Evolutionary conservation across 2,113 vertebrate species (phyloP).

Genomic region (Acrocephalus kingi): DNA sequence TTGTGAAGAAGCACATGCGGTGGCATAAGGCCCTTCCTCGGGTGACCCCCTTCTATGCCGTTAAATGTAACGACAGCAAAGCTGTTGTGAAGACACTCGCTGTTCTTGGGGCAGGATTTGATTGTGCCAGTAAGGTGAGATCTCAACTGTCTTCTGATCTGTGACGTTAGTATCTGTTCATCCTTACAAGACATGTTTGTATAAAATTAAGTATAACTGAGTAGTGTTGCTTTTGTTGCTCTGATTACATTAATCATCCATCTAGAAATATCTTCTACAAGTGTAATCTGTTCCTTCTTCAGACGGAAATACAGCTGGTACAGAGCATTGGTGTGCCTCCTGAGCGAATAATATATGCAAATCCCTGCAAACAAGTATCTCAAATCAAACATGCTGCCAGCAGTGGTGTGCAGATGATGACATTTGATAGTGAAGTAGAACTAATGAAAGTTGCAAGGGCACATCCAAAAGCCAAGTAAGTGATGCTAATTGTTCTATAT

Average conservation of each 20-base stretch:
- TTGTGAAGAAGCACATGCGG: conserved; percentile 91
- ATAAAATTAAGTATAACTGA: not conserved
- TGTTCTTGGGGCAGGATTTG: conserved; percentile 90
- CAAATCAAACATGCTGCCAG: conserved; percentile 96
- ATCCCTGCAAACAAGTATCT: conserved; percentile 97
- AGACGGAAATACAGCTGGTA: conserved; percentile 94
- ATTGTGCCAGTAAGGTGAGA: conserved; percentile 96
- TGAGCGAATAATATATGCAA: conserved; percentile 94
- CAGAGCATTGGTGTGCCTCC: conserved; percentile 91
- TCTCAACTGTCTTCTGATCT: not conserved
- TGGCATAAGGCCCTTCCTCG: conserved; percentile 90
- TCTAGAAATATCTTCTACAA: not conserved
- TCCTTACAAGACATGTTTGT: not conserved
- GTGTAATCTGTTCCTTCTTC: not conserved
- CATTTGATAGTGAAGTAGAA: conserved; percentile 97
- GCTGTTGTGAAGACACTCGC: conserved; percentile 88
- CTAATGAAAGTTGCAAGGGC: conserved; percentile 93
- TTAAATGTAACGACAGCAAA: conserved; percentile 94
- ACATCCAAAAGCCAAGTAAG: conserved; percentile 95
- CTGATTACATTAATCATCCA: not conserved
- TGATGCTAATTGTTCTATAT: not conserved
- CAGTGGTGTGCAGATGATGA: conserved; percentile 97
- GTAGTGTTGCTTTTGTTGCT: not conserved
- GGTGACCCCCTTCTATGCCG: conserved; percentile 91
- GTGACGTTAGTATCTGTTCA: not conserved